These are phyloP conservation scores for Leptopilina myrica DNA, from an alignment of 2,888 invertebrate genomes.

Conservation along the genomic window DNA sequence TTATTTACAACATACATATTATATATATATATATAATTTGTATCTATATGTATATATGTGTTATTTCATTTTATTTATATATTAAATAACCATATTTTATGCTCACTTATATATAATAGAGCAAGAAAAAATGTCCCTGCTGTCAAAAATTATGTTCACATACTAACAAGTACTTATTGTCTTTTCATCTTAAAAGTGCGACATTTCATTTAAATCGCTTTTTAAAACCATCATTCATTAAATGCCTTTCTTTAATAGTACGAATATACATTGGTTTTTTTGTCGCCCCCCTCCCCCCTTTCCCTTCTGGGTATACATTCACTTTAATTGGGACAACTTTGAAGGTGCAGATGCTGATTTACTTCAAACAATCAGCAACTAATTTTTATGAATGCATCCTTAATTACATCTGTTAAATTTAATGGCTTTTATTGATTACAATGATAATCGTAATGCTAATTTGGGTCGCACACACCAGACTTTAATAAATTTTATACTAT, in stretches of 20 bases:
- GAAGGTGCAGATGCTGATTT: constrained; percentile 19
- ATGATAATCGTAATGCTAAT: background rate
- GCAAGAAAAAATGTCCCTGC: background rate
- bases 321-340: background rate
- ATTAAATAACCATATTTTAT: no score
- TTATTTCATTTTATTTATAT: no score
- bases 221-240: background rate
- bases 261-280: no score
- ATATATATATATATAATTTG: no score
- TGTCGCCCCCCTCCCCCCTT: background rate
- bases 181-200: background rate
- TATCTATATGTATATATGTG: no score
- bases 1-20: background rate
- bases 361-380: constrained; percentile 3
- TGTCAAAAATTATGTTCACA: background rate
- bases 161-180: background rate
- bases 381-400: constrained; percentile 15
- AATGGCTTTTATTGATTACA: constrained; percentile 3
- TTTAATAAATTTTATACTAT: background rate
- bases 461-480: background rate
- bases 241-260: background rate
- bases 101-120: background rate
- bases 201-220: background rate
- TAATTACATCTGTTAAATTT: background rate
- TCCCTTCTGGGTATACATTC: background rate